These are phyloP conservation scores for Drosophila pandora DNA, from an alignment of 1,140 invertebrate genomes.

Conservation along the genomic window DNA sequence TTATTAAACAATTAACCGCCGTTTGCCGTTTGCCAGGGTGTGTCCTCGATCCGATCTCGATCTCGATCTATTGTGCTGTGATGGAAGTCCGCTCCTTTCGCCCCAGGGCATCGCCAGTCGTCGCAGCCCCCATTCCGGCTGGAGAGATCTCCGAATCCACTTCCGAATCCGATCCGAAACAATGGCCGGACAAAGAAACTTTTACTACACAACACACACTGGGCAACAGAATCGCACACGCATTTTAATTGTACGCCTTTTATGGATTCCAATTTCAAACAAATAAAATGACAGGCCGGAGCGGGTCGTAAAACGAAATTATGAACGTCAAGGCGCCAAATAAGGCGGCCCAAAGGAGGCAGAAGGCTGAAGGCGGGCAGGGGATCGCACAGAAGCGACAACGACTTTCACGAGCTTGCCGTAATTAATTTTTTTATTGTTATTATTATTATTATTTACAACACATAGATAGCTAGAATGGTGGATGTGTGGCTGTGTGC, in stretches of 20 bases:
- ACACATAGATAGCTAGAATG: constrained; percentile 23
- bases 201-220: constrained; percentile 42
- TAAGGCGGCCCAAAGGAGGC: constrained; percentile 47
- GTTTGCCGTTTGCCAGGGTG: constrained; percentile 50
- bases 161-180: constrained; percentile 46
- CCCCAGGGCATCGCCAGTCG: constrained; percentile 20
- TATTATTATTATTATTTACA: constrained; percentile 60
- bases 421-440: constrained; percentile 69
- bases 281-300: constrained; percentile 76
- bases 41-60: constrained; percentile 39
- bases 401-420: constrained; percentile 75
- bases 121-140: constrained; percentile 20
- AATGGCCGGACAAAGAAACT: constrained; percentile 58
- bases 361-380: neutral
- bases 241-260: constrained; percentile 79
- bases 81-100: constrained; percentile 8
- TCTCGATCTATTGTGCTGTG: constrained; percentile 18
- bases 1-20: constrained; percentile 73
- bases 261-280: constrained; percentile 81
- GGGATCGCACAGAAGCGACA: constrained; percentile 62
- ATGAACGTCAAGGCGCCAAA: constrained; percentile 78
- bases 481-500: constrained; percentile 13
- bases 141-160: constrained; percentile 52
- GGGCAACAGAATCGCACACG: constrained; percentile 27
- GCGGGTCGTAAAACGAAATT: constrained; percentile 77